A percentile compares a stretch with the other conserved stretches of the same genome.
phyloP scores from a whole-genome alignment of 2,888 invertebrate species.

The Xanthia togata region DNA sequence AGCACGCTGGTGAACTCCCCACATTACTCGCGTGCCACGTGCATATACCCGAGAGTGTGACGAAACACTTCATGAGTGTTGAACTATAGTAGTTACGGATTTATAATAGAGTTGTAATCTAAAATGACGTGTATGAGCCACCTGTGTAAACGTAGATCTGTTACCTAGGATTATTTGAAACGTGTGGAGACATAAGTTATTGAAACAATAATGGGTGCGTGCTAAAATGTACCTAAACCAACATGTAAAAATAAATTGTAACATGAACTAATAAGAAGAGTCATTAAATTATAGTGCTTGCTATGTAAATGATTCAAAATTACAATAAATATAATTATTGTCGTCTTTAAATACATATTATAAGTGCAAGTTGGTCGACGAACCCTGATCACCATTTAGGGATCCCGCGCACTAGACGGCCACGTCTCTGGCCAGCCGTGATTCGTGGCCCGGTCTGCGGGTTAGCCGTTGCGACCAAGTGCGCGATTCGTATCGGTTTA shows the following conservation, averaged over 20 bases:
- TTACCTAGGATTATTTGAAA: constrained; percentile 11
- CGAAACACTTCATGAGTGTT: constrained; percentile 40
- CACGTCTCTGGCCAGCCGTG: too few species aligned
- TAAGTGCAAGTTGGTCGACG: background rate
- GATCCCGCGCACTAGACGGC: too few species aligned
- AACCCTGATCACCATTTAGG: background rate
- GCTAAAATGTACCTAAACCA: constrained; percentile 59
- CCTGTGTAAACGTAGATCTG: constrained; percentile 21
- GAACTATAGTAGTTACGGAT: constrained; percentile 37
- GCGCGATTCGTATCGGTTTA: too few species aligned
- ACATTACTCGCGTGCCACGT: background rate
- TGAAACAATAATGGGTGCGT: constrained; percentile 42
- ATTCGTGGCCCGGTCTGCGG: too few species aligned
- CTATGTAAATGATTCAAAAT: background rate
- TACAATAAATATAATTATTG: background rate
- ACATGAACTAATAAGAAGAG: constrained; percentile 4
- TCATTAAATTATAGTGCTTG: constrained; percentile 1
- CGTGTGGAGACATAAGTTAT: constrained; percentile 4
- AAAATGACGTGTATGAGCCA: constrained; percentile 9
- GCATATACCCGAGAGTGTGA: constrained; percentile 2
- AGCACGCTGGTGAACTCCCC: constrained; percentile 1
- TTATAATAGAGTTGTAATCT: constrained; percentile 19
- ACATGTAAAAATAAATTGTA: constrained; percentile 26
- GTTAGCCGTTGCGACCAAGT: too few species aligned
- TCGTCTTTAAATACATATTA: background rate